Base-by-base conservation (phyloP, 1,140 invertebrate species). In the Tribolium madens region DNA sequence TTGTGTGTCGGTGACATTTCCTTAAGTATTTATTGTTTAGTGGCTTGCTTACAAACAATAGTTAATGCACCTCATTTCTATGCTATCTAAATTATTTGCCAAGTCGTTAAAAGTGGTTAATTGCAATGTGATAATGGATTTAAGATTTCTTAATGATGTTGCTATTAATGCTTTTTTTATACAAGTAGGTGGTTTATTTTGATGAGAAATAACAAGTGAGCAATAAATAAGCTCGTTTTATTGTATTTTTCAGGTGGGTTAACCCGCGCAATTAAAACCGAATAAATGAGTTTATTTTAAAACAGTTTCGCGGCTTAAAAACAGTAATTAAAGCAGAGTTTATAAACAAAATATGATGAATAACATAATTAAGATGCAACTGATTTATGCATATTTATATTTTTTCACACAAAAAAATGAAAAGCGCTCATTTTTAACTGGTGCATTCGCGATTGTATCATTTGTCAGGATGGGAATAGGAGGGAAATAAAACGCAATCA, bases 21-120 rank as follows among this genome's bases (percentile, higher is more conserved):
- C 72, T 73, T 77, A 79, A 79, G 78, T 79, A 79, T 69, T 72
- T 69, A 31, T 15, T 71, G 36, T 17, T 79, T 50, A 60, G 57
- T 74, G 73, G 36, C 68, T 48, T 75, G 72, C 75, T 75, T 48
- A 48, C 53, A 69, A 76, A 73, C 74, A 79, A 76, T 76, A 50
- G 71, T 72, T 79, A 79, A 76, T 76, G 71, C 50, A 53, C 60
- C 78, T 77, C 71, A 79, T 79, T 79, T 76, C 71, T 77, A 52
- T 52, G 50, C 52, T 76, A 75, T 75, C 73, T 75, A 75, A 75
- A 64, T 75, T 68, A 75, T 75, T 75, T 68, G 53, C 73, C n/a
- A 64, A 68, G 64, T 75, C 53, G 73, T 75, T 50, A 72, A 36
- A 64, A 33, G 21, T 64, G 57, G 57, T 64, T 64, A 64, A 33